Evolutionary conservation across 2,113 vertebrate species (phyloP), one percentile per base, ranked within the genome.

Genomic region (Muntiacus muntjak): DNA sequence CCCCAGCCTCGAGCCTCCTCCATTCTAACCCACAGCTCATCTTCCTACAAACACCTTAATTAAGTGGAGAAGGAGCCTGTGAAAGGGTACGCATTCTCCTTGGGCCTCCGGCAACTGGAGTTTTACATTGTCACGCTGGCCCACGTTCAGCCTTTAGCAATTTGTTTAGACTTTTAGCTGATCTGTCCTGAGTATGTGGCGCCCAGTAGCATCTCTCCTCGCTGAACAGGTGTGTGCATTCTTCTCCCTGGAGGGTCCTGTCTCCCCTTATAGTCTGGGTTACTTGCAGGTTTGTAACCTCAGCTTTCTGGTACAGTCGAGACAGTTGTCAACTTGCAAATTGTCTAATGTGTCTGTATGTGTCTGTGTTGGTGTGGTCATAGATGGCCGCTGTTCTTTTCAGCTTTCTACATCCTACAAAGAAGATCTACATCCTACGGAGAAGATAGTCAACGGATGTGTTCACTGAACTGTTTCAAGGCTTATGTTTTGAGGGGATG

Each of bases 381-480:
- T 45, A 45, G n/a, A 54, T 17, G 55, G 14, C 3, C 5, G 1
- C 81, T 90, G 52, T 33, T 94, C n/a, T 45, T 85, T 86, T 76
- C 40, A 79, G 33, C 45, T 93, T 91, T 93, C 30, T 40, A 30
- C 12, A 64, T 84, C 3, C n/a, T 87, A 47, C 43, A 8, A 30
- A 21, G 58, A 89, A 91, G 30, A 45, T 90, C 30, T 40, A 30
- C 17, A 58, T 79, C 4, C n/a, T 82, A 52, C 36, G 14, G 30
- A 26, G 60, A 89, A 91, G 33, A 52, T 26, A 82, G 12, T 97
- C 12, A 92, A 60, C 3, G 17, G 55, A 28, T 45, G 3, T 28
- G 33, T 95, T 87, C n/a, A 74, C 33, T 67, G 19, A 93, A 92
- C 36, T 91, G 1, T 91, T 85, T 78, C 58, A 94, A 76, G 26